Conservation (phyloP, 1,140 invertebrate species). For the Calliopsis andreniformis region DNA sequence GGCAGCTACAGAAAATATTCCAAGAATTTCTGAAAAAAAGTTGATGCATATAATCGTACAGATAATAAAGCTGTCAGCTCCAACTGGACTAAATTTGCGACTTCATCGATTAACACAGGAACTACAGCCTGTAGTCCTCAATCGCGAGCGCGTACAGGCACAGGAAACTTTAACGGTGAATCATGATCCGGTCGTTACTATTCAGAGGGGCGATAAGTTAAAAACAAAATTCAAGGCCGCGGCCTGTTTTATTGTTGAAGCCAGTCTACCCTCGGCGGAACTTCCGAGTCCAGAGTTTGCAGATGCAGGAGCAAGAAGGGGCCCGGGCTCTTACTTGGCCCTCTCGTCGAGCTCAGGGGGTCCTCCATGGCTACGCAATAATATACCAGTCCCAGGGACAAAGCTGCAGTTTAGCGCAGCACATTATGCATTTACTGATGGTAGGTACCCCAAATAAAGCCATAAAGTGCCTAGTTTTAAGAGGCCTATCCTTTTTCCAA, state of each 20-base stretch:
- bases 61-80: too few species aligned
- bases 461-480: conserved; percentile 69
- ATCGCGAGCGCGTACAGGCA: not conserved
- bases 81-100: too few species aligned
- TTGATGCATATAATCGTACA: too few species aligned
- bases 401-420: conserved; percentile 70
- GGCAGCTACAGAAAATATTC: too few species aligned
- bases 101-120: not conserved
- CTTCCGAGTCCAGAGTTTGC: conserved; percentile 34
- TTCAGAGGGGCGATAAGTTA: conserved; percentile 21
- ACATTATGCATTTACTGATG: conserved; percentile 71
- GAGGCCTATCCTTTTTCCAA: conserved; percentile 58
- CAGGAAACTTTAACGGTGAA: conserved; percentile 4
- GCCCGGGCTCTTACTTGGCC: conserved; percentile 18
- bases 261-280: conserved; percentile 36
- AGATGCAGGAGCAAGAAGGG: conserved; percentile 41
- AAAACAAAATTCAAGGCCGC: conserved; percentile 36
- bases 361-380: conserved; percentile 68
- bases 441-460: conserved; percentile 75
- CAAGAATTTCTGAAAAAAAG: too few species aligned
- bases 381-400: conserved; percentile 76
- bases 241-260: conserved; percentile 43
- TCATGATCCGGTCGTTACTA: conserved; percentile 2
- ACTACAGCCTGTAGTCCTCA: too few species aligned
- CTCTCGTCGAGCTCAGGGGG: conserved; percentile 45